These are phyloP conservation scores for Alectura lathami DNA, from an alignment of 2,113 vertebrate species.

Conservation along the genomic window DNA sequence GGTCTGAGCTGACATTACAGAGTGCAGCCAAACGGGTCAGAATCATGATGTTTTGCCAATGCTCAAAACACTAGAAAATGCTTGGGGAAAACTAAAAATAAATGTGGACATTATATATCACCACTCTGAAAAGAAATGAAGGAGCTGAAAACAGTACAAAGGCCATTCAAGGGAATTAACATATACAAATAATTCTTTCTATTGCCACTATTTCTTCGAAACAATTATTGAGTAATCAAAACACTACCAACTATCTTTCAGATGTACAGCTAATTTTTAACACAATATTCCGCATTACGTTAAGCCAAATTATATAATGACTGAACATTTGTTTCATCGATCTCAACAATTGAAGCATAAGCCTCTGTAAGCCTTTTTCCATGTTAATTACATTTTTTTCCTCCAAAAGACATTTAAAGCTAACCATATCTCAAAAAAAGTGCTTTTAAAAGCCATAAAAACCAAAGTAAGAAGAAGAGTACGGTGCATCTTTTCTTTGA, in stretches of 20 bases:
- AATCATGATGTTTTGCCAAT: slow-evolving; percentile 5
- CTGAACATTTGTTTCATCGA: neutral
- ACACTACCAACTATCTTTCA: neutral
- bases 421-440: neutral
- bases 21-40: slow-evolving; percentile 26
- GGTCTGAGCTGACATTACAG: slow-evolving; percentile 16
- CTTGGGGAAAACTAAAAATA: slow-evolving; percentile 47
- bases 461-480: neutral
- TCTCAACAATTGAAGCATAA: neutral
- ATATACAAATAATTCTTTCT: neutral
- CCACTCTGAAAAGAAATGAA: neutral
- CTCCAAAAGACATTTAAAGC: neutral
- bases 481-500: neutral
- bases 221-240: neutral
- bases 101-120: neutral
- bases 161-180: neutral
- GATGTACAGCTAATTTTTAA: neutral
- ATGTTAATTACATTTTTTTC: neutral
- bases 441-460: neutral
- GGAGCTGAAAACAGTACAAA: neutral
- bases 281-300: neutral
- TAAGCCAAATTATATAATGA: neutral
- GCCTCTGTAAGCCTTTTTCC: neutral
- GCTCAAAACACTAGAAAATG: slow-evolving; percentile 9
- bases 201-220: neutral